A percentile compares a stretch with the other conserved stretches of the same genome.
Conservation (phyloP, 2,113 vertebrate genomes). For the Hippocampus zosterae region DNA sequence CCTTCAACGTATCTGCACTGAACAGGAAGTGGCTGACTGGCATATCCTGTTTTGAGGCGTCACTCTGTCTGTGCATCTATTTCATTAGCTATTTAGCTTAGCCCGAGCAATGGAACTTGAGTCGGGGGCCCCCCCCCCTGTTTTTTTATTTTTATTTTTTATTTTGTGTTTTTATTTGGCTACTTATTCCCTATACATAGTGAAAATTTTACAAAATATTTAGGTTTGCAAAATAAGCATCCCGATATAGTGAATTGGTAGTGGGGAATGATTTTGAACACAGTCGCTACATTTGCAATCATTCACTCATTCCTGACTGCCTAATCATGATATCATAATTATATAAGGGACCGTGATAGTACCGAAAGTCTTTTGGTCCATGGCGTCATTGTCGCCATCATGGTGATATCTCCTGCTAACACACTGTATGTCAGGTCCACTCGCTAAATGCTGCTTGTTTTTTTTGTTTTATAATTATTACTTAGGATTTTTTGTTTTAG, state of each 20-base stretch:
- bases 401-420: slow-evolving; percentile 35
- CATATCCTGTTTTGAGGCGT: not conserved
- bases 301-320: not conserved
- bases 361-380: not conserved
- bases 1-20: not conserved
- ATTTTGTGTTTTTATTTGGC: not conserved
- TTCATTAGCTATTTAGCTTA: not conserved
- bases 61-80: not conserved
- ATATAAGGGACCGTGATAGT: not conserved
- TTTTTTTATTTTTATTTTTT: not conserved
- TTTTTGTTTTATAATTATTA: not conserved
- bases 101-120: not conserved
- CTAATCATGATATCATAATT: not conserved
- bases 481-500: slow-evolving; percentile 8
- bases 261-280: not conserved
- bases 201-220: not conserved
- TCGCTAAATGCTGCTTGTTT: slow-evolving; percentile 47
- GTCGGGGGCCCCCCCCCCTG: not conserved
- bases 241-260: not conserved
- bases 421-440: slow-evolving; percentile 45
- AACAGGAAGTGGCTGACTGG: not conserved
- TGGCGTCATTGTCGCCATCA: not conserved
- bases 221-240: not conserved
- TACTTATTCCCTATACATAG: not conserved
- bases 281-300: not conserved